Percentiles rank a stretch among this genome's conserved stretches.
phyloP scores from a whole-genome alignment of 2,888 invertebrate species.

The Nephrocerus scutellatus region DNA sequence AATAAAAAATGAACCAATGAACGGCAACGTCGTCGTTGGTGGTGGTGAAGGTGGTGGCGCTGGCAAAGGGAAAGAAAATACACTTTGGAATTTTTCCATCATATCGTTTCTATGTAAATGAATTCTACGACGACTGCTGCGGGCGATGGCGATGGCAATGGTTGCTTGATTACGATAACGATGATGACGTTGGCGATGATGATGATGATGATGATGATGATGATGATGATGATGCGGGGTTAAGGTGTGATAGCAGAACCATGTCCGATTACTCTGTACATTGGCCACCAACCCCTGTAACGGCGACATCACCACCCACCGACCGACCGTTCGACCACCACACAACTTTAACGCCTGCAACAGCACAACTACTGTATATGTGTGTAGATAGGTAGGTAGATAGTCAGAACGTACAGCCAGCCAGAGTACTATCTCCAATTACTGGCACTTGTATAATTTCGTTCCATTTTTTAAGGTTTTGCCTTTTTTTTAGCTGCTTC shows the following conservation, averaged over 20 bases:
- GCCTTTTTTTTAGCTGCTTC: neutral
- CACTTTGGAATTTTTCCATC: constrained; percentile 19
- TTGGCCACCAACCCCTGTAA: no score
- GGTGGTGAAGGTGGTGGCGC: neutral
- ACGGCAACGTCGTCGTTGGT: constrained; percentile 10
- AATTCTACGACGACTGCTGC: constrained; percentile 20
- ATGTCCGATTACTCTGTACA: no score
- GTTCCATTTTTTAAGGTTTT: constrained; percentile 19
- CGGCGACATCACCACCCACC: constrained; percentile 10
- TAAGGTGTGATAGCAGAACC: no score
- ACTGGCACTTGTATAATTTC: constrained; percentile 25
- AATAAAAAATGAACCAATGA: constrained; percentile 9
- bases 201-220: no score
- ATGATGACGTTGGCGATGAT: no score
- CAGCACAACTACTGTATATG: no score
- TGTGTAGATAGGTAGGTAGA: no score
- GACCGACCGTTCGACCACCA: constrained; percentile 7
- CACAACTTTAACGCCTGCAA: no score
- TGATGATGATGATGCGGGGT: no score
- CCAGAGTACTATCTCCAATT: constrained; percentile 25
- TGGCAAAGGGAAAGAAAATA: constrained; percentile 7
- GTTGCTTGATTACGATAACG: no score
- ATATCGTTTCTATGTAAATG: constrained; percentile 23
- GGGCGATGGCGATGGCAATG: no score
- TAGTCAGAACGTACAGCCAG: no score